Evolutionary conservation across 2,888 invertebrate species (phyloP).

Genomic region (Drosophila kuntzei): DNA sequence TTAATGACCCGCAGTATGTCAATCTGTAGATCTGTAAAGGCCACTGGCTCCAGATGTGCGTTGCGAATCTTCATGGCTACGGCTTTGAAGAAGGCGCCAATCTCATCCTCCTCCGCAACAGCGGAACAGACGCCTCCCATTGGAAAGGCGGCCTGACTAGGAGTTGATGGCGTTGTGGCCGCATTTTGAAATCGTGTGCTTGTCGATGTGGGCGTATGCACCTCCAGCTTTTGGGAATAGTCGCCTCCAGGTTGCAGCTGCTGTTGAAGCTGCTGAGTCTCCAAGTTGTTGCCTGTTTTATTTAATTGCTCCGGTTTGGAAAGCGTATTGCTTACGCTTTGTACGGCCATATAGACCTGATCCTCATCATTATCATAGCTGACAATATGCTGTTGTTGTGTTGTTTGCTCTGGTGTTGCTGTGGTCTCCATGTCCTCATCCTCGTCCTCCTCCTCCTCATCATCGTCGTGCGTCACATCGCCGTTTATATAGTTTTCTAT

Average conservation of each 20-base stretch:
- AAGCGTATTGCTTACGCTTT: slow-evolving; percentile 44
- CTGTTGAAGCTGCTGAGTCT: slow-evolving; percentile 45
- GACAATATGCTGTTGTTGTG: slow-evolving; percentile 58
- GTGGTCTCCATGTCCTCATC: slow-evolving; percentile 61
- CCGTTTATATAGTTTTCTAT: slow-evolving; percentile 83
- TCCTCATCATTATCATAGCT: slow-evolving; percentile 60
- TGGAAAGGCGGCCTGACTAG: slow-evolving; percentile 49
- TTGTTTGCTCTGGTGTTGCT: slow-evolving; percentile 39
- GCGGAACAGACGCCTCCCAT: slow-evolving; percentile 28
- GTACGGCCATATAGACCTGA: slow-evolving; percentile 64
- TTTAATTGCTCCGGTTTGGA: slow-evolving; percentile 41
- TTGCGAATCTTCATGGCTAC: slow-evolving; percentile 84
- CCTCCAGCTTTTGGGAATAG: slow-evolving; percentile 59
- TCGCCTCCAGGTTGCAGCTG: slow-evolving; percentile 44
- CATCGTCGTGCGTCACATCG: slow-evolving; percentile 64
- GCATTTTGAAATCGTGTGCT: slow-evolving; percentile 41
- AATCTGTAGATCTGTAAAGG: slow-evolving; percentile 84
- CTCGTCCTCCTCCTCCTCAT: slow-evolving; percentile 47
- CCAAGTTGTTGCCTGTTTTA: slow-evolving; percentile 39
- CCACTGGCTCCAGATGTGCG: slow-evolving; percentile 82
- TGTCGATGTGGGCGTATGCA: slow-evolving; percentile 49
- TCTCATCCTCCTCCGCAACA: slow-evolving; percentile 80
- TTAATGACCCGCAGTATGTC: slow-evolving; percentile 83
- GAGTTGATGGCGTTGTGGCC: slow-evolving; percentile 52
- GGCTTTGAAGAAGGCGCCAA: slow-evolving; percentile 83